Base-by-base conservation (phyloP, 2,888 invertebrate species). In the Drosophila anceps region DNA sequence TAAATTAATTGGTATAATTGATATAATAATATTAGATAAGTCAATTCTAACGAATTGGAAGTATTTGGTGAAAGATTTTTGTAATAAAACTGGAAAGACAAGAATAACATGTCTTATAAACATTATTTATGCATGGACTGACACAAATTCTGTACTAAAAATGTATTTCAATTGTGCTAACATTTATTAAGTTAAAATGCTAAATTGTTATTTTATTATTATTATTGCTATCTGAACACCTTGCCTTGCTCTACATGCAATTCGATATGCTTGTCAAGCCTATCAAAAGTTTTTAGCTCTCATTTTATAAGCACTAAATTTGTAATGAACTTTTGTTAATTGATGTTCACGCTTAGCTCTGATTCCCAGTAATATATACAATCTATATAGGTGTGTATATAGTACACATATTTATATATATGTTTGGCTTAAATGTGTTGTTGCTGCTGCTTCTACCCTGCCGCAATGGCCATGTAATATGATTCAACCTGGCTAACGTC, bases 381-480 rank as follows among this genome's bases (percentile, higher is more conserved):
- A n/a, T n/a, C n/a, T n/a, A n/a, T 29, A 8, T 27, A 18, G n/a
- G n/a, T n/a, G n/a, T n/a, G n/a, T 54, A 27, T 39, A 39, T n/a
- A 27, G 24, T 20, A 43, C n/a, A n/a, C n/a, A n/a, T n/a, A 43
- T 20, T 20, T n/a, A n/a, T 13, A 12, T 39, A 20, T 15, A 65
- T 24, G 18, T 10, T 29, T 65, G 5, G n/a, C 29, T 44, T 50
- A 6, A n/a, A 1, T 18, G 48, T 44, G 43, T 37, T 33, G 27
- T 27, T 33, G 31, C 37, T 53, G 7, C 31, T 48, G 24, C 15
- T 29, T 24, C 12, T n/a, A 9, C n/a, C 37, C n/a, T 6, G n/a
- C 4, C 33, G 10, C 62, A 62, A 44, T 57, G 46, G 46, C 29
- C 57, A 31, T 60, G 60, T 67, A 58, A 76, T 71, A 60, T 39